A percentile compares a stretch with the other conserved stretches of the same genome.
These are phyloP conservation scores for Melospiza melodia DNA, from an alignment of 2,113 vertebrate genomes.

Conservation along the genomic window DNA sequence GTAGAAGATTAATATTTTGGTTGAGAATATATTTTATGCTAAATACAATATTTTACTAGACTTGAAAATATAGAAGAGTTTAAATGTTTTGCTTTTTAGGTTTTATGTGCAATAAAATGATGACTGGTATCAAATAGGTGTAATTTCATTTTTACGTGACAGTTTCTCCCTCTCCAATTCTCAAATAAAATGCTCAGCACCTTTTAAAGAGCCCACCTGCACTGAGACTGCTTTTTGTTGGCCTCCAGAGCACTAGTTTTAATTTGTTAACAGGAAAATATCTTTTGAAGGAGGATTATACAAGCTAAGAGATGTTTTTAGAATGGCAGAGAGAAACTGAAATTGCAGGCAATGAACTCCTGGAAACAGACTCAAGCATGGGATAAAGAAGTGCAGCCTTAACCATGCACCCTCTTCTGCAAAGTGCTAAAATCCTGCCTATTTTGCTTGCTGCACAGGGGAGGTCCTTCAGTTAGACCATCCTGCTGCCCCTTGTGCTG, in stretches of 20 bases:
- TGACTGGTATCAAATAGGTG: conserved; percentile 43
- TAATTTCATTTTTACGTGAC: conserved; percentile 56
- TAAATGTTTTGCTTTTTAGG: conserved; percentile 27
- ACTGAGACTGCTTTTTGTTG: conserved; percentile 25
- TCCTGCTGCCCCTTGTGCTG: background rate
- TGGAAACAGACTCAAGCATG: background rate
- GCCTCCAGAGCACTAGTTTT: conserved; percentile 36
- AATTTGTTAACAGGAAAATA: conserved; percentile 52
- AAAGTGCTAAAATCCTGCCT: background rate
- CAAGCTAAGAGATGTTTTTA: conserved; percentile 25
- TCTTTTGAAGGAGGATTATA: conserved; percentile 20
- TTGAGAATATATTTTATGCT: conserved; percentile 30
- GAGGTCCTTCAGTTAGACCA: background rate
- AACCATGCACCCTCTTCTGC: background rate
- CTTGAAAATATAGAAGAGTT: background rate
- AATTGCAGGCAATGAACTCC: background rate
- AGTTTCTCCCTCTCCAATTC: conserved; percentile 27
- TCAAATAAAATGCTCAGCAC: conserved; percentile 55
- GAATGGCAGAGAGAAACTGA: background rate
- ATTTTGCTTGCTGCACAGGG: background rate
- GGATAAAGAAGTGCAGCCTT: background rate
- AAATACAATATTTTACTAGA: conserved; percentile 9
- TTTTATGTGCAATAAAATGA: conserved; percentile 51
- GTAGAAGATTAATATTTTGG: conserved; percentile 11
- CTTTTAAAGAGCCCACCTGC: conserved; percentile 52